phyloP scores from a whole-genome alignment of 1,140 invertebrate genomes.

The Drosophila setifemur region DNA sequence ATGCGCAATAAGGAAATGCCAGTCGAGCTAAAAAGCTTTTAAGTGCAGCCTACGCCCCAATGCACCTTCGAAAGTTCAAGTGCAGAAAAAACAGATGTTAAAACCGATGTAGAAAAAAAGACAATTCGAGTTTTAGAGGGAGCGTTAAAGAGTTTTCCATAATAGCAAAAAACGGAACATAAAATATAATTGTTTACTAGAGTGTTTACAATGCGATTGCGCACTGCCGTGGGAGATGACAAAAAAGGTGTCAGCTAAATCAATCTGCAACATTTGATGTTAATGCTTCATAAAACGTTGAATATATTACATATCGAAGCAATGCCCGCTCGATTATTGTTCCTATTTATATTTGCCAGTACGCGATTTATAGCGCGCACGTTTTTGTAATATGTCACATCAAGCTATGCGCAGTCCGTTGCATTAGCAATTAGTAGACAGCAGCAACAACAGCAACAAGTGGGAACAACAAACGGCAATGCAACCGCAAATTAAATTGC shows the following conservation, averaged over 20 bases:
- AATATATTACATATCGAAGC: slow-evolving; percentile 41
- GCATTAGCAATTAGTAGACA: slow-evolving; percentile 71
- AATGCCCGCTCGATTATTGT: slow-evolving; percentile 29
- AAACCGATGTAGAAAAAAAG: background rate
- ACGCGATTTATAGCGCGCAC: slow-evolving; percentile 59
- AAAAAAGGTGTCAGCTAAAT: slow-evolving; percentile 46
- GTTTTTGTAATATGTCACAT: slow-evolving; percentile 80
- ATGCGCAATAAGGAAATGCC: slow-evolving; percentile 70
- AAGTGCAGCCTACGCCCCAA: slow-evolving; percentile 28
- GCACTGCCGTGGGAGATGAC: background rate
- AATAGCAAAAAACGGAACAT: slow-evolving; percentile 39
- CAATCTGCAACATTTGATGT: slow-evolving; percentile 62
- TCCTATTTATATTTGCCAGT: slow-evolving; percentile 50
- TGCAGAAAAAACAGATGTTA: slow-evolving; percentile 3
- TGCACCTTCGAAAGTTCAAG: slow-evolving; percentile 36
- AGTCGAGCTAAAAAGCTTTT: slow-evolving; percentile 35
- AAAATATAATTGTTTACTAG: slow-evolving; percentile 31
- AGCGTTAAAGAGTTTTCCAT: background rate
- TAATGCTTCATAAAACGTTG: slow-evolving; percentile 65
- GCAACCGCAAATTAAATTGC: slow-evolving; percentile 76
- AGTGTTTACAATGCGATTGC: background rate
- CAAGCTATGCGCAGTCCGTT: slow-evolving; percentile 53
- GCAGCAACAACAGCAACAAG: slow-evolving; percentile 34
- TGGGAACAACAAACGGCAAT: slow-evolving; percentile 40
- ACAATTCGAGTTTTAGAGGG: no score